Conservation (phyloP, 1,140 invertebrate species). For the Lepidotrigona ventralis region DNA sequence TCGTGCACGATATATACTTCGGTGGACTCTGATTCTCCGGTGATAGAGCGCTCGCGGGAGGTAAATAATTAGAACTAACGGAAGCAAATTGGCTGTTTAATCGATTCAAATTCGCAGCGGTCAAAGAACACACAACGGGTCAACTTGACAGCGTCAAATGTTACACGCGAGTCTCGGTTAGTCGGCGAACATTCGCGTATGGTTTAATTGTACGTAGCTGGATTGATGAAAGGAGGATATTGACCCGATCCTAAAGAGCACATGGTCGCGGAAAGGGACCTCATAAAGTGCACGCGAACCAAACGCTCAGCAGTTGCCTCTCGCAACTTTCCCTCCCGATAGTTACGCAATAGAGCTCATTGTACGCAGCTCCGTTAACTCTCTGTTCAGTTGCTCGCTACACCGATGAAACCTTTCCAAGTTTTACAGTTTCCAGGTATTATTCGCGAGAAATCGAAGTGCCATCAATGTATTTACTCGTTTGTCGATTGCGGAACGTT, state of each 20-base stretch:
- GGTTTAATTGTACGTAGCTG: slow-evolving; percentile 55
- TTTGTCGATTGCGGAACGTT: neutral
- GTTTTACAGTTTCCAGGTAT: slow-evolving; percentile 4
- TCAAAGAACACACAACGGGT: slow-evolving; percentile 25
- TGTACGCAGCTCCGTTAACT: slow-evolving; percentile 46
- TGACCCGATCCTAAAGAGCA: slow-evolving; percentile 63
- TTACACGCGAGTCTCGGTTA: slow-evolving; percentile 33
- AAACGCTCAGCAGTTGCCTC: slow-evolving; percentile 39
- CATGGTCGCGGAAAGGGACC: slow-evolving; percentile 66
- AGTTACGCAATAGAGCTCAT: slow-evolving; percentile 61
- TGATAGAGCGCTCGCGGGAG: neutral
- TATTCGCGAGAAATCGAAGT: neutral
- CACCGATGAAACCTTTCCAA: slow-evolving; percentile 21
- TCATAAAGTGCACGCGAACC: slow-evolving; percentile 63
- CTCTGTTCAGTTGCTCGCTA: slow-evolving; percentile 26
- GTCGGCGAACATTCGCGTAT: slow-evolving; percentile 55
- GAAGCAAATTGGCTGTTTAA: slow-evolving; percentile 36
- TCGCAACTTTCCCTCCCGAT: slow-evolving; percentile 57
- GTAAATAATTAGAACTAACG: neutral
- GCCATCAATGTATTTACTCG: neutral
- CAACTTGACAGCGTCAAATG: slow-evolving; percentile 31
- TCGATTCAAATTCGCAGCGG: slow-evolving; percentile 12
- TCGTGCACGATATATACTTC: neutral
- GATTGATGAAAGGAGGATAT: slow-evolving; percentile 64
- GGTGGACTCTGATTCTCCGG: neutral